A percentile compares a stretch with the other conserved stretches of the same genome.
phyloP scores from a whole-genome alignment of 2,113 vertebrate genomes.

The Chloebia gouldiae region DNA sequence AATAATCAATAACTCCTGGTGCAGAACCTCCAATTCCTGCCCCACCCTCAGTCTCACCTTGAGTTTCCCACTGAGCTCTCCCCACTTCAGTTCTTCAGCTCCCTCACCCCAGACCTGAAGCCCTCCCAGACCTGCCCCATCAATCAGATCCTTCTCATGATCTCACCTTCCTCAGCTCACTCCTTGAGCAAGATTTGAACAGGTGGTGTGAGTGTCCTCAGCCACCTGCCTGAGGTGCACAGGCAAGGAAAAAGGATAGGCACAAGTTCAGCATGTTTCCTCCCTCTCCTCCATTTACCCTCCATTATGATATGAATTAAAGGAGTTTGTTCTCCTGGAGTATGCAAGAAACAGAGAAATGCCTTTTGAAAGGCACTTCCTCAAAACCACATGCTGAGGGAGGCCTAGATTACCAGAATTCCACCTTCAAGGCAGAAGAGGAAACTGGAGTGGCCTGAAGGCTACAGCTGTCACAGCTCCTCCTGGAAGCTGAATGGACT shows the following conservation, averaged over 20 bases:
- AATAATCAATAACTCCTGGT: neutral
- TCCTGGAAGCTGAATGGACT: neutral
- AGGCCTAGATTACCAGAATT: neutral
- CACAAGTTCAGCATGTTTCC: accelerated
- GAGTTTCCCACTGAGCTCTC: neutral
- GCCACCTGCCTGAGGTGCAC: neutral
- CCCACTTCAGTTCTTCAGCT: neutral
- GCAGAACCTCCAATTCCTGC: neutral
- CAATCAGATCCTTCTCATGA: neutral
- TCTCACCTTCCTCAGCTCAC: neutral
- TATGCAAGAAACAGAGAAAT: neutral
- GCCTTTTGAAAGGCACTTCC: neutral
- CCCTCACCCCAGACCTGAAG: neutral
- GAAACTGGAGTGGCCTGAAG: neutral
- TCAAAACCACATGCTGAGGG: neutral
- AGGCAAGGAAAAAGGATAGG: neutral
- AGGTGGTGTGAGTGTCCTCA: neutral
- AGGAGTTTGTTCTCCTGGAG: neutral
- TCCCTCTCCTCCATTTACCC: neutral
- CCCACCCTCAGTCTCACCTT: neutral
- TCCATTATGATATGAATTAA: accelerated
- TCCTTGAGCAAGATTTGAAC: neutral
- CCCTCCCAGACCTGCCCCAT: neutral
- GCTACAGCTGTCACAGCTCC: neutral
- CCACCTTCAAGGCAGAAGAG: neutral